Evolutionary conservation across 2,888 invertebrate species (phyloP).

Genomic region (Pegoplata infirma): DNA sequence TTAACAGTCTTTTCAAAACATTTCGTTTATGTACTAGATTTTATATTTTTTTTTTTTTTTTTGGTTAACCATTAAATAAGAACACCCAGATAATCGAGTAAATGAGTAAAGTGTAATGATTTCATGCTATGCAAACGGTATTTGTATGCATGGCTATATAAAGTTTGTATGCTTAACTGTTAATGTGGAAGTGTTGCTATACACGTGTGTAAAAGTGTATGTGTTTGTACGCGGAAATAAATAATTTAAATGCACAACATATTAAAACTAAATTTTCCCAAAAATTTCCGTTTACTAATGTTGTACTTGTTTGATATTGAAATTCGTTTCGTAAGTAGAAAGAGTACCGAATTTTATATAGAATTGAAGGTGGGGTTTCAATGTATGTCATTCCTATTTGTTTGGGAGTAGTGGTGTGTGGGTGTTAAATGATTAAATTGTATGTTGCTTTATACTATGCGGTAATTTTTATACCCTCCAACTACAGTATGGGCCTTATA

Average conservation of each 20-base stretch:
- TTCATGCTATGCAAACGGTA: slow-evolving; percentile 14
- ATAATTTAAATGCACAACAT: slow-evolving; percentile 56
- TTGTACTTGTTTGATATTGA: slow-evolving; percentile 38
- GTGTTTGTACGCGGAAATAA: slow-evolving; percentile 39
- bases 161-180: background rate
- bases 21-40: background rate
- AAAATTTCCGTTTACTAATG: slow-evolving; percentile 31
- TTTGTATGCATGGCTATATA: background rate
- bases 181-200: background rate
- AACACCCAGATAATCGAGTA: slow-evolving; percentile 24
- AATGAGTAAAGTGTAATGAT: slow-evolving; percentile 40
- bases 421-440: background rate
- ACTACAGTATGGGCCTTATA: too few species aligned
- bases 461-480: too few species aligned
- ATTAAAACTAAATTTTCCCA: slow-evolving; percentile 49
- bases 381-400: too few species aligned
- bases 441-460: background rate
- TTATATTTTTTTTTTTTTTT: background rate
- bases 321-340: slow-evolving; percentile 38
- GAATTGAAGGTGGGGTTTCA: background rate
- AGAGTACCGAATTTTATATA: too few species aligned
- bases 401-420: background rate
- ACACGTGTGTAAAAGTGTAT: slow-evolving; percentile 2
- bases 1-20: background rate
- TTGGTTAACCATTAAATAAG: slow-evolving; percentile 11